Percentiles rank a stretch among this genome's conserved stretches.
Evolutionary conservation across 2,113 vertebrate species (phyloP).

Genomic region (Galeopterus variegatus): DNA sequence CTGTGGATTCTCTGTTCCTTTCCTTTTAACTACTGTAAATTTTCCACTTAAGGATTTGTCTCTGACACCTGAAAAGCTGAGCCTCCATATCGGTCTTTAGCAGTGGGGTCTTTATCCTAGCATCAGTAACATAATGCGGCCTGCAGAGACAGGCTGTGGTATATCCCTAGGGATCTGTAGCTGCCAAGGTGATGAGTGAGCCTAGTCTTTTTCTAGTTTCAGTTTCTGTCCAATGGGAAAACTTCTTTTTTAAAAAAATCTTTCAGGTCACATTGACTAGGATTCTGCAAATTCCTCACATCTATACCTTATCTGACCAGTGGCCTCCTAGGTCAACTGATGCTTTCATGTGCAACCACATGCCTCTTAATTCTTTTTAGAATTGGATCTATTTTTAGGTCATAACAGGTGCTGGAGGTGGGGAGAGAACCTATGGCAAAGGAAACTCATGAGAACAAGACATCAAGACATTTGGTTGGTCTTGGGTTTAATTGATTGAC

Average conservation of each 20-base stretch:
- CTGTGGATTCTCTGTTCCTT: neutral
- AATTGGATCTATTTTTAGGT: neutral
- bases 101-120: neutral
- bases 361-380: slow-evolving; percentile 43
- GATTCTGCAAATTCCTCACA: neutral
- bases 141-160: neutral
- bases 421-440: neutral
- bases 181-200: neutral
- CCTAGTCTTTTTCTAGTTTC: neutral
- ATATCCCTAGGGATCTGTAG: neutral
- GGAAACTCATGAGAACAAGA: neutral
- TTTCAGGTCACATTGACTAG: neutral
- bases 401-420: neutral
- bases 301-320: neutral
- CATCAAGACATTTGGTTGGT: neutral
- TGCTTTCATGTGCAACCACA: neutral
- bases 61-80: neutral
- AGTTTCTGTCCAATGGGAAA: slow-evolving; percentile 3
- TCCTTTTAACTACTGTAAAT: neutral
- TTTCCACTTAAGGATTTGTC: neutral
- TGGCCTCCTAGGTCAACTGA: neutral
- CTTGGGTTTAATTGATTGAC: neutral
- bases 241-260: neutral
- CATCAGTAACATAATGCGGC: neutral
- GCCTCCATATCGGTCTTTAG: neutral